Percentiles rank a stretch among this genome's conserved stretches.
Conservation (phyloP, 2,797 vertebrate genomes). For the Neomorphus geoffroyi region DNA sequence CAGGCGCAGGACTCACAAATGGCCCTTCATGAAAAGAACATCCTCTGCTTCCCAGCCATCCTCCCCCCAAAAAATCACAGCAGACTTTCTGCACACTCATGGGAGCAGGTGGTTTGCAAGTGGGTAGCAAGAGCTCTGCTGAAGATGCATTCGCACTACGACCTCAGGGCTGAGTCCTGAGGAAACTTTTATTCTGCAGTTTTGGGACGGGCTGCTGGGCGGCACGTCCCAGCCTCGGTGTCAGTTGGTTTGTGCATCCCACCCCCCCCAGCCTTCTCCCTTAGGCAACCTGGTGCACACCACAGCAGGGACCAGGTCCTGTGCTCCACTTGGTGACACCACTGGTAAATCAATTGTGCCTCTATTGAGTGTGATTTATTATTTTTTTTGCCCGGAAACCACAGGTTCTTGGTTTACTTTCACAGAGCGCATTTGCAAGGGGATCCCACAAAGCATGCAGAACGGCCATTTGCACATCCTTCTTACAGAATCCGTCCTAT, state of each 20-base stretch:
- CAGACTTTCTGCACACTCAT: background rate
- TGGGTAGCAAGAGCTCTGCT: conserved; percentile 27
- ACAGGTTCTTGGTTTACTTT: conserved; percentile 65
- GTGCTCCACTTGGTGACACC: background rate
- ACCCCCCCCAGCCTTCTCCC: background rate
- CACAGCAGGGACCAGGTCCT: conserved; percentile 10
- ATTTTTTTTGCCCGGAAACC: background rate
- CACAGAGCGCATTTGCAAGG: conserved; percentile 64
- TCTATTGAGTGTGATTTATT: background rate
- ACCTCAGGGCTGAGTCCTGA: conserved; percentile 75
- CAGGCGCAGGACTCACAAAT: background rate
- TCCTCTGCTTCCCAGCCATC: background rate
- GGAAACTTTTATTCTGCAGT: conserved; percentile 55
- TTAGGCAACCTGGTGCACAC: background rate
- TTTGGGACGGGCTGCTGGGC: conserved; percentile 79
- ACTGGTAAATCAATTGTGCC: background rate
- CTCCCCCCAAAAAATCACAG: background rate
- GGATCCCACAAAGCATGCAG: conserved; percentile 75
- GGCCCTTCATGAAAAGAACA: background rate
- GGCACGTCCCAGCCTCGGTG: conserved; percentile 66
- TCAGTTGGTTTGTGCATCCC: conserved; percentile 53
- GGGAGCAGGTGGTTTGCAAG: background rate
- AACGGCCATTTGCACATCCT: conserved; percentile 86
- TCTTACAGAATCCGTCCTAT: conserved; percentile 94
- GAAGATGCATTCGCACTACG: conserved; percentile 68